These are phyloP conservation scores for Drosophila nikananu DNA, from an alignment of 1,140 invertebrate genomes.

Conservation along the genomic window DNA sequence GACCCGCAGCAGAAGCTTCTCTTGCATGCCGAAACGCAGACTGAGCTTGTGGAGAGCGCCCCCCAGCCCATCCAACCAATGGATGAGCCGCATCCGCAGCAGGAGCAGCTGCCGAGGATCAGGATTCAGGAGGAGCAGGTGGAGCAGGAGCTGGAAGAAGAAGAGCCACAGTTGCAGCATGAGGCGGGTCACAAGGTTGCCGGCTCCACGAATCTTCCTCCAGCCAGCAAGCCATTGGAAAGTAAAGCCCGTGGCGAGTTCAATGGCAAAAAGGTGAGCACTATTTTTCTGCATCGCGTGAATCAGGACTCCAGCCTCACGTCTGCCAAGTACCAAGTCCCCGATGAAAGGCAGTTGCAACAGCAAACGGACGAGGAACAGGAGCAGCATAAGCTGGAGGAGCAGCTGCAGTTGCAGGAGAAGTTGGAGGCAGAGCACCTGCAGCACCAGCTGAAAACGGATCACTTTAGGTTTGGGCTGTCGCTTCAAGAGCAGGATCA, in stretches of 20 bases:
- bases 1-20: constrained; percentile 48
- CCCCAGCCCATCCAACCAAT: constrained; percentile 1
- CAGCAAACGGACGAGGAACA: constrained; percentile 19
- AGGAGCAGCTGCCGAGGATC: not conserved
- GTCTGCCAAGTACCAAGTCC: constrained; percentile 17
- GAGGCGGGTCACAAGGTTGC: constrained; percentile 17
- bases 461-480: constrained; percentile 5
- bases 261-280: constrained; percentile 73
- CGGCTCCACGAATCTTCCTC: constrained; percentile 8
- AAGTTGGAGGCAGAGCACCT: constrained; percentile 16
- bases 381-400: constrained; percentile 7
- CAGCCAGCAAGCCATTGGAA: constrained; percentile 15
- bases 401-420: constrained; percentile 20
- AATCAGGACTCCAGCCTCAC: constrained; percentile 60
- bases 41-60: constrained; percentile 19
- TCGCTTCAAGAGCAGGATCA: constrained; percentile 6
- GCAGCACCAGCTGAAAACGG: constrained; percentile 1
- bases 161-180: not conserved
- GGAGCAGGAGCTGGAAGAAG: constrained; percentile 1
- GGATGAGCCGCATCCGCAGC: not conserved
- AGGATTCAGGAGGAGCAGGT: constrained; percentile 6
- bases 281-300: constrained; percentile 66
- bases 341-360: constrained; percentile 22
- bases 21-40: constrained; percentile 59
- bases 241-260: constrained; percentile 55